Evolutionary conservation across 35 echinoderm and acorn worm species (phyloP).

Genomic region (Lytechinus pictus): DNA sequence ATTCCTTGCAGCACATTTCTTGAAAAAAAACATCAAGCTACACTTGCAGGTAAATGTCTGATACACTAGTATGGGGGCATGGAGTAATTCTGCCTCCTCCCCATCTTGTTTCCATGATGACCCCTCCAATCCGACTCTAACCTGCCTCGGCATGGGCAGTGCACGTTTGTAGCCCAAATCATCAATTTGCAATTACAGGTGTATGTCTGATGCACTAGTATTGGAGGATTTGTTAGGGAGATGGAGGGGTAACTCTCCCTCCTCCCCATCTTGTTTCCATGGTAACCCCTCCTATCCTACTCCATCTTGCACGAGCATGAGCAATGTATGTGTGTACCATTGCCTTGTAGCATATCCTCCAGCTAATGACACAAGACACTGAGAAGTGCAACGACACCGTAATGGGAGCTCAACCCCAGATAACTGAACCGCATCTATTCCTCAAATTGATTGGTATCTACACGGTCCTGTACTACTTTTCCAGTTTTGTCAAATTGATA

Average conservation of each 20-base stretch:
- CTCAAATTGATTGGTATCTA: neutral
- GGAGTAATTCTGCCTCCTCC: neutral
- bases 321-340: neutral
- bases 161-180: too few relatives aligned
- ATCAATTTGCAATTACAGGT: neutral
- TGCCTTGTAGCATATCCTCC: neutral
- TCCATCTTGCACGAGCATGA: neutral
- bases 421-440: neutral
- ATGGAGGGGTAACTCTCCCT: neutral
- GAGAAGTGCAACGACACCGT: neutral
- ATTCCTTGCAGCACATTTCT: too few relatives aligned
- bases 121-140: neutral
- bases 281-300: neutral
- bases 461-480: neutral
- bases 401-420: neutral
- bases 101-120: neutral
- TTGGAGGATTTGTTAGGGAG: neutral
- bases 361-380: neutral
- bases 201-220: too few relatives aligned
- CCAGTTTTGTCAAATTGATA: neutral
- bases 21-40: neutral
- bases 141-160: neutral
- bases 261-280: neutral
- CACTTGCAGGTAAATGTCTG: neutral
- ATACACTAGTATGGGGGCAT: neutral